These are phyloP conservation scores for Piezodorus guildinii DNA, from an alignment of 1,140 invertebrate species.

Conservation along the genomic window DNA sequence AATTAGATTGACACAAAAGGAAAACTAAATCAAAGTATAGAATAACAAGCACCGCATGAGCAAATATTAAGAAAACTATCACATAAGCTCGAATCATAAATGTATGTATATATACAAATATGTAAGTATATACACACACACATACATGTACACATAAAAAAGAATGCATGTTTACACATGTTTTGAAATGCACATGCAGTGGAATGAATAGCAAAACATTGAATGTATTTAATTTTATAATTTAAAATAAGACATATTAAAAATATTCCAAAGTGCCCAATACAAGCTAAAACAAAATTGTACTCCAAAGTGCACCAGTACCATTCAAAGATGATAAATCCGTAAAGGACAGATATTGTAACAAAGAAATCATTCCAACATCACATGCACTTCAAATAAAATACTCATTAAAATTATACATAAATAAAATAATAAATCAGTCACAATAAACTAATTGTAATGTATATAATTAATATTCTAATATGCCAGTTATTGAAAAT, in stretches of 20 bases:
- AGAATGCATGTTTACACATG: neutral
- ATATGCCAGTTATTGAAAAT: neutral
- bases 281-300: neutral
- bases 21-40: conserved; percentile 22
- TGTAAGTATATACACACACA: too few species aligned
- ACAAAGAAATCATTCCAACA: neutral
- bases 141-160: too few species aligned
- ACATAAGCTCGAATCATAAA: too few species aligned
- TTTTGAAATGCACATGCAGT: conserved; percentile 7
- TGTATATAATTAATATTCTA: too few species aligned
- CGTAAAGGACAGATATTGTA: neutral
- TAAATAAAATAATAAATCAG: neutral
- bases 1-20: neutral
- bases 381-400: conserved; percentile 8
- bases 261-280: neutral
- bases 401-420: neutral
- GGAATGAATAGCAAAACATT: neutral
- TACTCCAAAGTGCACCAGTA: neutral
- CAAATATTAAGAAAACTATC: neutral
- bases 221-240: neutral
- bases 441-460: neutral
- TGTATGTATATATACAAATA: too few species aligned
- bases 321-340: neutral
- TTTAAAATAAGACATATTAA: neutral
- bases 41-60: conserved; percentile 25